Percentiles rank a stretch among this genome's conserved stretches.
Evolutionary conservation across 1,140 invertebrate genomes (phyloP).

Genomic region (Tetragonula clypearis): DNA sequence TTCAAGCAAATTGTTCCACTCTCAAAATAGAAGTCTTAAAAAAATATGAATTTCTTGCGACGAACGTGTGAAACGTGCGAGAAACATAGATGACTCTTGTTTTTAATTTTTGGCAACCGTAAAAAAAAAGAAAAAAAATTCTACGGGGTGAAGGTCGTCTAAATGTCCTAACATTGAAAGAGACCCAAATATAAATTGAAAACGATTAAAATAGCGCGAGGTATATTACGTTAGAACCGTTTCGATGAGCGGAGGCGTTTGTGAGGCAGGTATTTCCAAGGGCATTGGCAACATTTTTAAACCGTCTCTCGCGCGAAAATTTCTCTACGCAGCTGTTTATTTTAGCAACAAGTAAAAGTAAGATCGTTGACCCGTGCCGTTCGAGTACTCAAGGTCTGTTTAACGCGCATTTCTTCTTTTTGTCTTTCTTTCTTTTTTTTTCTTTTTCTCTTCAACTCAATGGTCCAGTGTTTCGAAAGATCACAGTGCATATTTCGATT

Average conservation of each 20-base stretch:
- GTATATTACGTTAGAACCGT: neutral
- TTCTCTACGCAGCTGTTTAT: neutral
- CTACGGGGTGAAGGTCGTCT: no score
- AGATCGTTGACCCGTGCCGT: neutral
- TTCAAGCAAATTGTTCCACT: no score
- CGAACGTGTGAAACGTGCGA: no score
- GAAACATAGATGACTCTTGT: no score
- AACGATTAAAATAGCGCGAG: neutral
- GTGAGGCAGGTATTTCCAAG: neutral
- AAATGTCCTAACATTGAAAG: neutral
- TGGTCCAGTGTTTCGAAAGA: neutral
- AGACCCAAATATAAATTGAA: neutral
- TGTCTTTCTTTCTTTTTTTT: neutral
- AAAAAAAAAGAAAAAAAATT: no score
- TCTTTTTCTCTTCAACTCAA: neutral
- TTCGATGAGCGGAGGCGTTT: neutral
- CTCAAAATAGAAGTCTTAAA: no score
- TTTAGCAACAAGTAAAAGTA: neutral
- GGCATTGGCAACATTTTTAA: constrained; percentile 7
- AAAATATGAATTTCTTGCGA: no score
- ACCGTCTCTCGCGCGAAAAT: neutral
- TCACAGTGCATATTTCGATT: neutral
- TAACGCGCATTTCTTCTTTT: neutral
- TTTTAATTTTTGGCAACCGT: no score
- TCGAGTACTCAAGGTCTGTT: neutral